phyloP scores from a whole-genome alignment of 2,113 vertebrate species.

The Acrocephalus kingi region DNA sequence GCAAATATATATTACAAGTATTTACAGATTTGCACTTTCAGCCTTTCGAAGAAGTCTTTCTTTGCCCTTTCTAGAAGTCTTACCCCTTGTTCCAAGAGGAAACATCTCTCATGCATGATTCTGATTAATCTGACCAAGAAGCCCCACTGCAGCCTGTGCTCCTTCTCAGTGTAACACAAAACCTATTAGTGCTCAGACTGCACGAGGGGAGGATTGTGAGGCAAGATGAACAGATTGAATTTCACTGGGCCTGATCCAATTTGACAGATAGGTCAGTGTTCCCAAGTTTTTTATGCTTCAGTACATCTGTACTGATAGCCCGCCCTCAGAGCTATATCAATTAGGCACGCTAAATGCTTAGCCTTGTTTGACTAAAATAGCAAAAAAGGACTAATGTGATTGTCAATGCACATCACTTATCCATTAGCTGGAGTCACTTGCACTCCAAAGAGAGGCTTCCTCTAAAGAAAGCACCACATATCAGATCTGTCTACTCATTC shows the following conservation, averaged over 20 bases:
- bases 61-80: background rate
- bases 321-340: slow-evolving; percentile 16
- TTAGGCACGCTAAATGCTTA: slow-evolving; percentile 45
- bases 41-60: no score
- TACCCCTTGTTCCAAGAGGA: background rate
- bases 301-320: slow-evolving; percentile 50
- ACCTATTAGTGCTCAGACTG: background rate
- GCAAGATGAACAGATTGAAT: slow-evolving; percentile 53
- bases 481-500: background rate
- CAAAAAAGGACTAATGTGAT: slow-evolving; percentile 53
- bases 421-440: slow-evolving; percentile 36
- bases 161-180: background rate
- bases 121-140: background rate
- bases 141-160: background rate
- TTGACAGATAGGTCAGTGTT: slow-evolving; percentile 51
- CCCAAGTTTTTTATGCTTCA: slow-evolving; percentile 26
- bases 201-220: background rate
- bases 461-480: background rate
- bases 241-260: slow-evolving; percentile 58
- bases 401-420: slow-evolving; percentile 1
- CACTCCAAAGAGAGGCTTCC: background rate
- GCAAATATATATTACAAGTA: background rate
- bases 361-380: slow-evolving; percentile 36
- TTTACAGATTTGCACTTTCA: background rate
- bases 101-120: background rate